These are phyloP conservation scores for Pocillopora grandis DNA, from an alignment of 92 coral and sea anemone genomes.

Conservation along the genomic window DNA sequence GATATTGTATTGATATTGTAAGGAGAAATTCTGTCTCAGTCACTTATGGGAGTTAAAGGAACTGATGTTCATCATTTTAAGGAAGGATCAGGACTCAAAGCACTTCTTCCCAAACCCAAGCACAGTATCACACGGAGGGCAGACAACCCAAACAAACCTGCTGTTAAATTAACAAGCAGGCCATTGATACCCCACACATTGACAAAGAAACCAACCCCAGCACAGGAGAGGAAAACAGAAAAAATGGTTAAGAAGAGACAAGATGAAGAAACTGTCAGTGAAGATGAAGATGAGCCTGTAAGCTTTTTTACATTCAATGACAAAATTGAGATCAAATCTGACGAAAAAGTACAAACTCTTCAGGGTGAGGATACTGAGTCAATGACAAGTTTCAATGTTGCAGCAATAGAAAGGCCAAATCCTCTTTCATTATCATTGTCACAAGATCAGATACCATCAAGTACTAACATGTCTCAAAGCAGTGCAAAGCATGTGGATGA, in stretches of 20 bases:
- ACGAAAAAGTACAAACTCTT: slow-evolving; percentile 4
- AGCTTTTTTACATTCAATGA: slow-evolving; percentile 84
- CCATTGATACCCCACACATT: slow-evolving; percentile 86
- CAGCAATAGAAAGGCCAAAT: background rate
- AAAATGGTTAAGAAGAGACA: slow-evolving; percentile 35
- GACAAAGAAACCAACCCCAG: slow-evolving; percentile 61
- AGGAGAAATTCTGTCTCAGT: too few relatives aligned
- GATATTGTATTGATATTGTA: background rate
- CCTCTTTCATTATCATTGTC: background rate
- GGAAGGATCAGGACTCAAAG: slow-evolving; percentile 84
- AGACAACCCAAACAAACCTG: slow-evolving; percentile 86
- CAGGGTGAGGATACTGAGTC: background rate
- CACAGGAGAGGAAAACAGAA: slow-evolving; percentile 21
- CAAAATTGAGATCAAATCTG: slow-evolving; percentile 13
- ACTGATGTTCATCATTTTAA: slow-evolving; percentile 26
- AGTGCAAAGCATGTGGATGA: background rate
- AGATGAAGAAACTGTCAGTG: slow-evolving; percentile 57
- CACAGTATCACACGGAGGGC: slow-evolving; percentile 80
- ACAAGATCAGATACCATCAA: background rate
- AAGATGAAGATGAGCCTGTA: slow-evolving; percentile 71
- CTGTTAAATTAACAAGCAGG: slow-evolving; percentile 75
- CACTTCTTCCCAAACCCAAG: slow-evolving; percentile 93
- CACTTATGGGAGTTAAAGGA: too few relatives aligned
- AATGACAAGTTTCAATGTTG: background rate
- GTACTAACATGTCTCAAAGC: background rate